Evolutionary conservation across 2,888 invertebrate genomes (phyloP).

Genomic region (Acrobasis suavella): DNA sequence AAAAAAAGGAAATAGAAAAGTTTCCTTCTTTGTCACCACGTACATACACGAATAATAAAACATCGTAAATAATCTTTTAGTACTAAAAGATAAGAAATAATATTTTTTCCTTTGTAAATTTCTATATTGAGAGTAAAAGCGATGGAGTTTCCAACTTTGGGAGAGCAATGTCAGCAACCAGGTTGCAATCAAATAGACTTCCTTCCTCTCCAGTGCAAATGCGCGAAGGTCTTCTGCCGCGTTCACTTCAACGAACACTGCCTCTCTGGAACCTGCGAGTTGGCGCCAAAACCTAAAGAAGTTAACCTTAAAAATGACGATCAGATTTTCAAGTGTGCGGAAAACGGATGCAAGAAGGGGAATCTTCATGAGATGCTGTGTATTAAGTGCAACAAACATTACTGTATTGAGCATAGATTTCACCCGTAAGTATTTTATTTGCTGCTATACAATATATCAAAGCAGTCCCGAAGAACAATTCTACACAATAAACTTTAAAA

Average conservation of each 20-base stretch:
- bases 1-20: too few species aligned
- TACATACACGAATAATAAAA: too few species aligned
- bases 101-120: background rate
- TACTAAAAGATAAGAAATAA: too few species aligned
- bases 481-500: too few species aligned
- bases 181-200: constrained; percentile 88
- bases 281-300: constrained; percentile 66
- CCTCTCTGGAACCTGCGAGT: constrained; percentile 76
- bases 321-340: constrained; percentile 79
- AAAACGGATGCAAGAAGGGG: constrained; percentile 81
- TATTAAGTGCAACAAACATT: constrained; percentile 85
- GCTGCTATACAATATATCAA: background rate
- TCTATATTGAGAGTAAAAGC: constrained; percentile 20
- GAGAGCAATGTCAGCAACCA: constrained; percentile 83
- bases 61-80: too few species aligned
- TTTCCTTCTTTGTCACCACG: too few species aligned
- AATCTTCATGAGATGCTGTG: constrained; percentile 86
- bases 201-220: constrained; percentile 86
- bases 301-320: constrained; percentile 64
- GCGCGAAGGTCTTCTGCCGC: constrained; percentile 85
- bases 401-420: constrained; percentile 86
- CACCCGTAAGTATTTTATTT: constrained; percentile 67
- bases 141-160: constrained; percentile 90
- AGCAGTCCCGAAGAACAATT: too few species aligned
- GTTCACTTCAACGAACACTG: constrained; percentile 84